Conservation (phyloP, 2,797 vertebrate species). For the Vespertilio murinus region DNA sequence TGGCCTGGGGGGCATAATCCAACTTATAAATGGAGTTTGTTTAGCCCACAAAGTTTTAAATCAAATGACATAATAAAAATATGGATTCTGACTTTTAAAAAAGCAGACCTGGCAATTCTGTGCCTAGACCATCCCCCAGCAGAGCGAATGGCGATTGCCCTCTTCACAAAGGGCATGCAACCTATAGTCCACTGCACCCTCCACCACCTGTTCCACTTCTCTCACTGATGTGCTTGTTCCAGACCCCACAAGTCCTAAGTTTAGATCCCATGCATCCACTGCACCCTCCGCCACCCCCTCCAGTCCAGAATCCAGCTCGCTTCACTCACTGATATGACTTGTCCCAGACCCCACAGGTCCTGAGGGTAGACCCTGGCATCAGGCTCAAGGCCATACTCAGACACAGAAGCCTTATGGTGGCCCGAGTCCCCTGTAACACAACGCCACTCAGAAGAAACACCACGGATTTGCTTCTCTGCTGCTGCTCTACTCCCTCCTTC, state of each 20-base stretch:
- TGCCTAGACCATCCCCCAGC: background rate
- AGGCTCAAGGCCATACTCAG: background rate
- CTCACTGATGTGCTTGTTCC: background rate
- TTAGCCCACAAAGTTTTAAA: background rate
- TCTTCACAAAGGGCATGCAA: background rate
- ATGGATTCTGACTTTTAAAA: background rate
- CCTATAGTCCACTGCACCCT: background rate
- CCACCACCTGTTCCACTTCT: background rate
- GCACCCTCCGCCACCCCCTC: background rate
- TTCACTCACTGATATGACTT: background rate
- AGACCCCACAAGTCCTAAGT: background rate
- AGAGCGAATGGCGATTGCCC: background rate
- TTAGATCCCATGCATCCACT: background rate
- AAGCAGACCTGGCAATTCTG: background rate
- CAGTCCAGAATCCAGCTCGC: background rate
- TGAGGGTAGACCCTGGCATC: background rate
- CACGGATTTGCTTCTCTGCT: background rate
- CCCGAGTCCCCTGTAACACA: background rate
- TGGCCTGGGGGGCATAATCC: background rate
- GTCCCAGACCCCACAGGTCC: background rate
- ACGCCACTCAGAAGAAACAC: background rate
- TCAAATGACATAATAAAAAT: conserved; percentile 1
- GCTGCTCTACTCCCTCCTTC: background rate
- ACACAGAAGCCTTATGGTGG: background rate
- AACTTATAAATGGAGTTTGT: background rate